Percentiles rank a stretch among this genome's conserved stretches.
These are phyloP conservation scores for Festucalex cinctus DNA, from an alignment of 2,113 vertebrate genomes.

Conservation along the genomic window DNA sequence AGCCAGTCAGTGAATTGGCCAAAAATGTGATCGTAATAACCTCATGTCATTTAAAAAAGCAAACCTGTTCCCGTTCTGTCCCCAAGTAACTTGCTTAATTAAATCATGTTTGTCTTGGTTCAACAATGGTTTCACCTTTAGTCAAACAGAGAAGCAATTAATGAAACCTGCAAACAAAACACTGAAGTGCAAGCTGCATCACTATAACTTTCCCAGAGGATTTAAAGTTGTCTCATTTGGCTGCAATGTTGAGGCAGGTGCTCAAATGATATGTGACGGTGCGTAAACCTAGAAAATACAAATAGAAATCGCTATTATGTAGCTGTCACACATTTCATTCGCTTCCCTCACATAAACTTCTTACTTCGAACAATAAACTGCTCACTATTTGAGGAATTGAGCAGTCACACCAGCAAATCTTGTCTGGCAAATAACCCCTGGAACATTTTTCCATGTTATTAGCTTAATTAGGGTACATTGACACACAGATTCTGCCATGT, in stretches of 20 bases:
- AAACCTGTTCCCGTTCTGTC: too few species aligned
- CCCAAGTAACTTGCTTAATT: too few species aligned
- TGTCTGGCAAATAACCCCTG: background rate
- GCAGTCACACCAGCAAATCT: slow-evolving; percentile 6
- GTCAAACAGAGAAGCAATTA: background rate
- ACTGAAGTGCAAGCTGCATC: background rate
- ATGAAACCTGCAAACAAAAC: background rate
- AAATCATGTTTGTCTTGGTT: background rate
- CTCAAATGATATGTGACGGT: background rate
- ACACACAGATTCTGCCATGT: background rate
- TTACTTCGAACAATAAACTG: background rate
- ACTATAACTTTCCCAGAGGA: background rate
- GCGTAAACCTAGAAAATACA: background rate
- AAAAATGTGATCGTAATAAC: too few species aligned
- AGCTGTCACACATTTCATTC: background rate
- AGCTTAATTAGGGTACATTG: slow-evolving; percentile 3
- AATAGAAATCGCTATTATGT: background rate
- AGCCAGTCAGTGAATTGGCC: too few species aligned
- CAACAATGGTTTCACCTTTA: background rate
- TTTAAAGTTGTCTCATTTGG: background rate
- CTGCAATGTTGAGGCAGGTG: background rate
- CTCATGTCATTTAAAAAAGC: too few species aligned
- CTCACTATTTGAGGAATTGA: background rate
- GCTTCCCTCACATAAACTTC: background rate
- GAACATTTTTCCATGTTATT: slow-evolving; percentile 7